Evolutionary conservation across 1,140 invertebrate genomes (phyloP), one percentile per base, ranked within the genome.

Genomic region (Drosophila parabipectinata): DNA sequence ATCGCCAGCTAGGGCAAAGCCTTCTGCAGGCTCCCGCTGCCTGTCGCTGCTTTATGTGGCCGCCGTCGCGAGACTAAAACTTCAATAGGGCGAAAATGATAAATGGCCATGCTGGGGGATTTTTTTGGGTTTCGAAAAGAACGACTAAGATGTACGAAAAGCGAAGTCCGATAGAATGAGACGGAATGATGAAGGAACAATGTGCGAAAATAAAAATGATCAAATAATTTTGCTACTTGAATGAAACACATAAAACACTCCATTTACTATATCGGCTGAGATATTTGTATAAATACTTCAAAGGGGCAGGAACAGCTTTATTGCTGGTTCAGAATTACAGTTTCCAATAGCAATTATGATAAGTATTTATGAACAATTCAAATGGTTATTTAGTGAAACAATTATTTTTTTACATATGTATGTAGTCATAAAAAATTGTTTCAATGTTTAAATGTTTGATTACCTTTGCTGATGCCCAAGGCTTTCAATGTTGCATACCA

Each of bases 71-170:
- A 77, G 67, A 75, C 83, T 71, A 64, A 83, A 87, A 88, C 83
- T 88, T 88, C 84, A 88, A 88, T 88, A 88, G 76, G 83, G 83
- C 76, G 64, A 88, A 88, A 88, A 88, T 88, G 83, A 88, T 88
- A 88, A 88, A 88, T 88, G 76, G 79, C 79, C 68, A 47, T 72
- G 76, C 72, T 89, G 84, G 68, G 79, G 48, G 76, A 82, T 77
- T 60, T 64, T 79, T 76, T 67, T 28, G 37, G 60, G 14, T 28
- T 47, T 52, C 37, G 15, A 26, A 56, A 30, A n/a, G 28, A 44
- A 28, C 39, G 26, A 47, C 12, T 45, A 12, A 32, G 7, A 48
- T 34, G 58, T 37, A 12, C 10, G 3, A 37, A n/a, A 37, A n/a
- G 47, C 39, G 3, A 50, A 12, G 44, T 18, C 2, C 14, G 41